Evolutionary conservation across 1,140 invertebrate species (phyloP), one percentile per base, ranked within the genome.

Genomic region (Drosophila ficusphila): DNA sequence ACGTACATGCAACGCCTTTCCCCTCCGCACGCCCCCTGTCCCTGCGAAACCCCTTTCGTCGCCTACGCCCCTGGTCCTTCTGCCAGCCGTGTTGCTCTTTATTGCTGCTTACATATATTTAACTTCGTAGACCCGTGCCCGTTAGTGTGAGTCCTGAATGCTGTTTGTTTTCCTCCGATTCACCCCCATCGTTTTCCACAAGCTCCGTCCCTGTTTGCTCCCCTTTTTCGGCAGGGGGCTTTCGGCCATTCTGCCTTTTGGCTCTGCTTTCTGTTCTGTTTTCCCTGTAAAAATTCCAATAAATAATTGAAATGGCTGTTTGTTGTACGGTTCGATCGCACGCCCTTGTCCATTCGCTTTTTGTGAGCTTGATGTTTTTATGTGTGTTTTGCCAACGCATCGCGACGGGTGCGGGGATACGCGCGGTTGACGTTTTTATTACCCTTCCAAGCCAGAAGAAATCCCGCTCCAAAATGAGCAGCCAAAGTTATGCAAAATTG

Each of bases 211-310:
- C 21, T 29, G 18, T 38, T 8, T 19, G 29, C 19, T 14, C 14
- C 23, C 70, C 44, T 53, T 61, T 68, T 70, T 52, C 9, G 41
- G n/a, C n/a, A n/a, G n/a, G 48, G 53, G 73, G 71, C 62, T 27
- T 29, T 51, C 56, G 73, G 34, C 34, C 14, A 25, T 65, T 41
- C 62, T 51, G 62, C 58, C 58, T 65, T 65, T 51, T 67, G 62
- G 31, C 51, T 67, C 18, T 46, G 18, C n/a, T 18, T 12, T 11
- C 7, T 8, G 27, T 47, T 69, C 74, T 83, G 79, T 78, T 82
- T 83, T 85, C 70, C 64, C 81, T 86, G 76, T 85, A 85, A 86
- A 85, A 85, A 85, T 85, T 85, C 79, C 79, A 86, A 85, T 85
- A 85, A 85, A 85, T 85, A 85, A 85, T 85, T 85, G 79, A 86